phyloP scores from a whole-genome alignment of 2,113 vertebrate species.

The Apeltes quadracus region DNA sequence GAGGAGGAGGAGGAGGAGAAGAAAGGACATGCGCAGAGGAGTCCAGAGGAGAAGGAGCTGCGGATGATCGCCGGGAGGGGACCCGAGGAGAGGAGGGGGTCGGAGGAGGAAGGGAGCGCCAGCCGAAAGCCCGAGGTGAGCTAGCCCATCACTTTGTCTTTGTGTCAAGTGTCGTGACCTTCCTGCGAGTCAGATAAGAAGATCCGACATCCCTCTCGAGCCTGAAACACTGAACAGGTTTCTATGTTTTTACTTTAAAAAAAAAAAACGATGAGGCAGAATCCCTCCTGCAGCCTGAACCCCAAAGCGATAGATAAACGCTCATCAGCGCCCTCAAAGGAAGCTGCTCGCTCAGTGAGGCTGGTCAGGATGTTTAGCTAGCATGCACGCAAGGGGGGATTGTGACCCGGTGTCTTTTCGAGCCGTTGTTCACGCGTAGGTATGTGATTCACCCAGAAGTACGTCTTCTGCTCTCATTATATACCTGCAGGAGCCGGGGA shows the following conservation, averaged over 20 bases:
- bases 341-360: constrained; percentile 1
- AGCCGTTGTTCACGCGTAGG: not conserved
- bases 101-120: constrained; percentile 94
- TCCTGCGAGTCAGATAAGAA: not conserved
- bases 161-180: not conserved
- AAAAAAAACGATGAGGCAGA: not conserved
- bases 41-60: constrained; percentile 79
- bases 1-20: constrained; percentile 74
- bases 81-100: constrained; percentile 83
- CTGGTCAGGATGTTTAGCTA: not conserved
- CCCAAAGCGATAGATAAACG: not conserved
- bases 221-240: not conserved
- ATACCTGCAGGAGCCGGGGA: constrained; percentile 87
- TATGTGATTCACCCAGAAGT: not conserved
- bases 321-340: too few relatives aligned
- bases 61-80: constrained; percentile 75
- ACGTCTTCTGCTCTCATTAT: constrained; percentile 24
- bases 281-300: not conserved
- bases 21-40: constrained; percentile 69
- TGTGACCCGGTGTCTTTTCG: not conserved
- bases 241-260: not conserved
- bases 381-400: not conserved
- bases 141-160: not conserved
- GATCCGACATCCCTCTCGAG: not conserved
- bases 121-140: constrained; percentile 89